A percentile compares a stretch with the other conserved stretches of the same genome.
phyloP scores from a whole-genome alignment of 1,140 invertebrate species.

The Catajapyx aquilonaris region DNA sequence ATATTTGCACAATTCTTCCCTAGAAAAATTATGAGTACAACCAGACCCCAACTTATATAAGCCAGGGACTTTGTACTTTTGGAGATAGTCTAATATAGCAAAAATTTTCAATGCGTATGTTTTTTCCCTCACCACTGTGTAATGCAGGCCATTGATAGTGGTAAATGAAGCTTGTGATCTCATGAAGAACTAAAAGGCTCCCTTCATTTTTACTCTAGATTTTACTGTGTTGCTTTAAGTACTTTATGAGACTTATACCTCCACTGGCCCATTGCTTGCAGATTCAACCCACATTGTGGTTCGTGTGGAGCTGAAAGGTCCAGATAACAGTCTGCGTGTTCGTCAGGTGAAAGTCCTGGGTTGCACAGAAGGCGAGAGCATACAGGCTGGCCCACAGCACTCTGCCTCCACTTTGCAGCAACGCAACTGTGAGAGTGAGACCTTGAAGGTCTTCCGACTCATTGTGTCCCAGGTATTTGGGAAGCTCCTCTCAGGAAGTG shows the following conservation, averaged over 20 bases:
- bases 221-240: too few species aligned
- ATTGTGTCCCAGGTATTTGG: constrained; percentile 89
- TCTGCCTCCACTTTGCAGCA: constrained; percentile 45
- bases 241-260: neutral
- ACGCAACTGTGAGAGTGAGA: constrained; percentile 75
- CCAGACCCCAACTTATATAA: too few species aligned
- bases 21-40: too few species aligned
- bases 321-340: constrained; percentile 69
- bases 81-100: too few species aligned
- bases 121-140: too few species aligned
- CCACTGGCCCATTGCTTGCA: constrained; percentile 11
- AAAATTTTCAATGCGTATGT: too few species aligned
- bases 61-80: too few species aligned
- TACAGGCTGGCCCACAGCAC: constrained; percentile 27
- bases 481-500: constrained; percentile 48
- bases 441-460: constrained; percentile 76
- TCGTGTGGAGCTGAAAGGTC: constrained; percentile 69
- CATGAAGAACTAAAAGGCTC: too few species aligned
- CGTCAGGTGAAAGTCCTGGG: constrained; percentile 54
- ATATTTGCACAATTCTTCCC: too few species aligned
- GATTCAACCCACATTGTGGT: constrained; percentile 32
- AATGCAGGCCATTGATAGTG: too few species aligned
- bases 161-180: too few species aligned
- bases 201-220: too few species aligned
- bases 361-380: constrained; percentile 27